Base-by-base conservation (phyloP, 1,140 invertebrate species). In the Bombus superbus region DNA sequence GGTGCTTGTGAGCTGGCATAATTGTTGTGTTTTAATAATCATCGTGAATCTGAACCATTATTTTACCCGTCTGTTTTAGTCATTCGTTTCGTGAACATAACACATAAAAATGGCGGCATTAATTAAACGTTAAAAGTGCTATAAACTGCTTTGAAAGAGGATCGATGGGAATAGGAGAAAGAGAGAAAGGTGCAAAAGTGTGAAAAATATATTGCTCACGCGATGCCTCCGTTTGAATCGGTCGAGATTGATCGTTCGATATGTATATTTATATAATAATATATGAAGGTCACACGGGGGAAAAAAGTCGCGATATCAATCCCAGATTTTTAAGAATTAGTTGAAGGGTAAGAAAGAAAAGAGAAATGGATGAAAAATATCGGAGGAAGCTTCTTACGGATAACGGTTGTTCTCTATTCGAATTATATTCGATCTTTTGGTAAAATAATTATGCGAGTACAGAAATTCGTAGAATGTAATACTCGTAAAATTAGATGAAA, bases 161-260 rank as follows among this genome's bases (percentile, higher is more conserved):
- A 73, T 62, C 9, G 11, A 6, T 22, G 2, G 28, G 32, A 32
- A 35, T 5, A n/a, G 62, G 44, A 32, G n/a, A 32, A 22, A 28
- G 0, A n/a, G 13, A 18, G 15, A 40, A 22, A 35, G 32, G 32
- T 32, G n/a, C 35, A 25, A 44, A 64, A n/a, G n/a, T 32, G 32
- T 10, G 77, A 42, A 28, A 68, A 68, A 79, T 79, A 74, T 82
- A 32, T 44, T 38, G n/a, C 69, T 57, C 78, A 57, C 78, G 78
- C 78, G 78, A 80, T 40, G 18, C 6, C 18, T 53, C 0, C 47
- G 38, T 42, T 25, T 32, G 22, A 71, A 47, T 28, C 25, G 9
- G 38, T 10, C 35, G 40, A 47, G 42, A 74, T 80, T 80, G 40
- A 71, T 71, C 53, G 32, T 2, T 1, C 1, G 59, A 53, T 53